phyloP scores from a whole-genome alignment of 2,113 vertebrate species.

The Vireo altiloquus region DNA sequence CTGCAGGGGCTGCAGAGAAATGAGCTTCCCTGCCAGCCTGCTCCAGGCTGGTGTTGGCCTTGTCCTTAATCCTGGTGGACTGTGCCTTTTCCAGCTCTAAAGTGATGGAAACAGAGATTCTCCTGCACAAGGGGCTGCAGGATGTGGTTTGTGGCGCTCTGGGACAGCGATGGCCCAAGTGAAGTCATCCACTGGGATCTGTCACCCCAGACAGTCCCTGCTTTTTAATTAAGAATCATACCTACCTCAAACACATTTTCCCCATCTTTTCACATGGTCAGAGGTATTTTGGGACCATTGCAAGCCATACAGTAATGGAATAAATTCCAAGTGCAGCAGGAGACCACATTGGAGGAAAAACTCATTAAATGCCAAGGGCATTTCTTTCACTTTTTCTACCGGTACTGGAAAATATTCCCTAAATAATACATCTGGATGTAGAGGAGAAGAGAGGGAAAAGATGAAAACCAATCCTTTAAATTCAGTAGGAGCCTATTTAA shows the following conservation, averaged over 20 bases:
- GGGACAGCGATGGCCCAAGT: not conserved
- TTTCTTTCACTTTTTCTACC: constrained; percentile 54
- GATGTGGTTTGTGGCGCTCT: not conserved
- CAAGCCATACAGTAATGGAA: constrained; percentile 16
- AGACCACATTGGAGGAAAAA: constrained; percentile 51
- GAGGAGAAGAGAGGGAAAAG: constrained; percentile 54
- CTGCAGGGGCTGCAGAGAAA: not conserved
- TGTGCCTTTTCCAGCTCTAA: accelerated
- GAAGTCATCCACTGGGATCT: not conserved
- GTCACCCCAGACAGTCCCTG: not conserved
- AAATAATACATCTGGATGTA: constrained; percentile 70
- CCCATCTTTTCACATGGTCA: not conserved
- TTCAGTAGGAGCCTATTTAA: constrained; percentile 74
- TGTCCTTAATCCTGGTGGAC: not conserved
- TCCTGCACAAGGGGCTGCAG: not conserved
- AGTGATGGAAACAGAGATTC: accelerated
- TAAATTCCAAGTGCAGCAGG: constrained; percentile 37
- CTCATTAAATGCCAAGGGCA: constrained; percentile 44
- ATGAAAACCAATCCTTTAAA: constrained; percentile 71
- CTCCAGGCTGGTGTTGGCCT: not conserved
- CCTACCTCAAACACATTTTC: not conserved
- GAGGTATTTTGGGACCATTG: constrained; percentile 12
- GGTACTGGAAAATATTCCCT: constrained; percentile 68
- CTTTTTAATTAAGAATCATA: not conserved
- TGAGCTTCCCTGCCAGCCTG: not conserved